These are phyloP conservation scores for Leucophenga varia DNA, from an alignment of 1,140 invertebrate genomes.

Conservation along the genomic window DNA sequence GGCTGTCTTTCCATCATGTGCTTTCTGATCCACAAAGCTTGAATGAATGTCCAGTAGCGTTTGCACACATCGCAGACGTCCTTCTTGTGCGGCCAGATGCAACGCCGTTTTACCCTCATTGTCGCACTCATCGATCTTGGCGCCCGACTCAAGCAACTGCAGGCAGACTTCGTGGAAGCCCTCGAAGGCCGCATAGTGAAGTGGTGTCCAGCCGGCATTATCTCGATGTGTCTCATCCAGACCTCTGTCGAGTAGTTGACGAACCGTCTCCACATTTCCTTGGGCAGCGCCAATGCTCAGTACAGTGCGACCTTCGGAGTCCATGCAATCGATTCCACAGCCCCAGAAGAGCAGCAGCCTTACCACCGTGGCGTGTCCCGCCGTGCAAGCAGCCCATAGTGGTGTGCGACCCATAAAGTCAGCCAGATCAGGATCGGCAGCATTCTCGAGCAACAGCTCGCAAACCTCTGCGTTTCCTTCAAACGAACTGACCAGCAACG, in stretches of 20 bases:
- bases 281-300: constrained; percentile 84
- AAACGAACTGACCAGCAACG: constrained; percentile 89
- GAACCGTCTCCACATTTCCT: constrained; percentile 81
- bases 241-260: constrained; percentile 83
- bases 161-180: constrained; percentile 86
- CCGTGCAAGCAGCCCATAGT: constrained; percentile 80
- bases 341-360: constrained; percentile 83
- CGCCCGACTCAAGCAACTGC: constrained; percentile 85
- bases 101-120: constrained; percentile 93
- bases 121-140: constrained; percentile 86
- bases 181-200: constrained; percentile 92
- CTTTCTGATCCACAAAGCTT: constrained; percentile 77
- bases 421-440: constrained; percentile 82
- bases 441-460: constrained; percentile 80
- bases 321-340: constrained; percentile 85
- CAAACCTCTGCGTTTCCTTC: constrained; percentile 81
- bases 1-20: constrained; percentile 92
- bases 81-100: constrained; percentile 86
- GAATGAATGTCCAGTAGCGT: constrained; percentile 47
- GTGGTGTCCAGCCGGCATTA: constrained; percentile 90
- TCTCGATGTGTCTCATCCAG: constrained; percentile 89
- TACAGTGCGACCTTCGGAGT: constrained; percentile 87
- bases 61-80: constrained; percentile 59
- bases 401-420: constrained; percentile 79
- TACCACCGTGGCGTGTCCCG: constrained; percentile 83